Percentiles rank a stretch among this genome's conserved stretches.
Evolutionary conservation across 2,113 vertebrate genomes (phyloP).

Genomic region (Aythya baeri): DNA sequence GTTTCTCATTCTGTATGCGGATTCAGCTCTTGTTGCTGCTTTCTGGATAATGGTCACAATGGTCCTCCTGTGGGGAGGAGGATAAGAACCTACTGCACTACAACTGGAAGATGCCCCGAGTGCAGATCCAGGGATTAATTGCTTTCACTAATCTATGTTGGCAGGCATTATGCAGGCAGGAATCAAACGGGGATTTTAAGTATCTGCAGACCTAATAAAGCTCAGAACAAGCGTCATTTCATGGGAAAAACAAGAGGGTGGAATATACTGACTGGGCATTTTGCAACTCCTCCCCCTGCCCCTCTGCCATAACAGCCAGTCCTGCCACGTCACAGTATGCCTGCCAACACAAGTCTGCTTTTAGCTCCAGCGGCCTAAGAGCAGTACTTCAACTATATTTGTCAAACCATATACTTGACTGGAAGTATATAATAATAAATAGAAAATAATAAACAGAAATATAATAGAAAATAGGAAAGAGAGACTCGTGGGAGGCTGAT

Average conservation of each 20-base stretch:
- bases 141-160: constrained; percentile 6
- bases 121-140: constrained; percentile 15
- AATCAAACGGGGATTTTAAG: neutral
- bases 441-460: neutral
- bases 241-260: neutral
- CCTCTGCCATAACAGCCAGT: neutral
- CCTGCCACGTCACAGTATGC: neutral
- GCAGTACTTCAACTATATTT: neutral
- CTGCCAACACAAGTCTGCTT: neutral
- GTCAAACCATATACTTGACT: neutral
- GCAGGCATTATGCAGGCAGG: neutral
- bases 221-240: neutral
- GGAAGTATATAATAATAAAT: neutral
- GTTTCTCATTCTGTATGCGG: neutral
- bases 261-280: neutral
- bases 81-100: neutral
- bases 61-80: neutral
- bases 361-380: neutral
- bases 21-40: neutral
- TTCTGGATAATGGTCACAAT: neutral
- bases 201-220: constrained; percentile 1
- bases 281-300: neutral
- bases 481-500: neutral
- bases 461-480: neutral
- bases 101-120: neutral